Base-by-base conservation (phyloP, 2,888 invertebrate genomes). In the Troides aeacus region DNA sequence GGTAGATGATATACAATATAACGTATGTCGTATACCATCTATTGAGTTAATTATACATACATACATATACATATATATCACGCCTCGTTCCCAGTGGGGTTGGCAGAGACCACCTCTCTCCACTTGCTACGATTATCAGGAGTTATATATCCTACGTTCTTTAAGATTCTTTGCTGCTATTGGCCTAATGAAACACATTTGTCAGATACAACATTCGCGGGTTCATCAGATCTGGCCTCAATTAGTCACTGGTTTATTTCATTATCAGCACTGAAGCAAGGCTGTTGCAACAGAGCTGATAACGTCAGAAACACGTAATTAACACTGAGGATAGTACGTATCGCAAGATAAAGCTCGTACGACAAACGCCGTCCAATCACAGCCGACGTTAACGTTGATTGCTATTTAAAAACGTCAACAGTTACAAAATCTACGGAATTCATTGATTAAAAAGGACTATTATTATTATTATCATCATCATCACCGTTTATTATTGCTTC, bases 361-460 rank as follows among this genome's bases (percentile, higher is more conserved):
- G 74, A 74, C 60, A 60, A 68, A 72, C 64, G 56, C 59, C 64
- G 56, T 72, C 74, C 74, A 74, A 74, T 74, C 70, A 66, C 42
- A 62, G 21, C 62, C 30, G 46, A 58, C 50, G 59, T 65, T 63
- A 59, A 46, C n/a, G 21, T 39, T 66, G 24, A 50, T 61, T 53
- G 39, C 23, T 58, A 50, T 69, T 62, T 57, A 10, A 18, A 39
- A 56, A 53, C 30, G 53, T 21, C n/a, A 58, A 36, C 30, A 46
- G 62, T 62, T 18, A 46, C 21, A 21, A 46, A 62, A 65, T 62
- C 24, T 58, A 36, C 6, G 58, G 61, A 69, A 69, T 69, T 57
- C 23, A 39, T 64, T 57, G 64, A 64, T 64, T 57, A 57, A 10
- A 57, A 56, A 24, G 12, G 23, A 15, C 0, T 61, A 36, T 21